Base-by-base conservation (phyloP, 2,888 invertebrate species). In the Lasioglossum villosulum region DNA sequence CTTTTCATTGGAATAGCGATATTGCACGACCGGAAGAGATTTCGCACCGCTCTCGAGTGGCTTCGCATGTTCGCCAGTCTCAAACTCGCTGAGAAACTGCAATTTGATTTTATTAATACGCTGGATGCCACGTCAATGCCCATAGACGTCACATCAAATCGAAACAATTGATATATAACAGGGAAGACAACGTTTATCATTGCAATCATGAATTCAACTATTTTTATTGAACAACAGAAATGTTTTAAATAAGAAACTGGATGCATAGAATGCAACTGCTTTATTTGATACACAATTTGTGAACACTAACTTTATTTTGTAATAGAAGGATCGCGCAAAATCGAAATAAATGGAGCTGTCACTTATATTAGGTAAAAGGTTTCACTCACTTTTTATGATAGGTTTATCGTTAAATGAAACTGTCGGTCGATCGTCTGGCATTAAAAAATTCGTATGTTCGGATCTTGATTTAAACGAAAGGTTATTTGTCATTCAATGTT, bases 1-100 rank as follows among this genome's bases (percentile, higher is more conserved):
- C 74, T 73, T 81, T 83, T 66, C 74, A 78, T 76, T 86, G 75
- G 72, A 71, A 66, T 45, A 52, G 74, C 73, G 27, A 48, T 45
- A 34, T 14, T n/a, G 79, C 12, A 8, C 19, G 34, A 34, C 52
- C 39, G 2, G 70, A 63, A 19, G 45, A 45, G 72, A 52, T 42
- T 52, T 37, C 63, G 34, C 30, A 19, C 30, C n/a, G 27, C 16
- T 30, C n/a, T 19, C 5, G 16, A 8, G 70, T 27, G 42, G 30
- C 56, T 16, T n/a, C 34, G 16, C 63, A 30, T 63, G 63, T 16
- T 27, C 63, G 63, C 30, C 23, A 3, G 23, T 16, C 23, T 34
- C 23, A 19, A 19, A 19, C 27, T 30, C 59, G 14, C 63, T 5
- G 63, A 19, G 30, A 30, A 63, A 63, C 63, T 30, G 30, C 63